Evolutionary conservation across 37 sponge, comb jelly and placozoan genomes (phyloP).

Genomic region (Lycopodina hypogea): DNA sequence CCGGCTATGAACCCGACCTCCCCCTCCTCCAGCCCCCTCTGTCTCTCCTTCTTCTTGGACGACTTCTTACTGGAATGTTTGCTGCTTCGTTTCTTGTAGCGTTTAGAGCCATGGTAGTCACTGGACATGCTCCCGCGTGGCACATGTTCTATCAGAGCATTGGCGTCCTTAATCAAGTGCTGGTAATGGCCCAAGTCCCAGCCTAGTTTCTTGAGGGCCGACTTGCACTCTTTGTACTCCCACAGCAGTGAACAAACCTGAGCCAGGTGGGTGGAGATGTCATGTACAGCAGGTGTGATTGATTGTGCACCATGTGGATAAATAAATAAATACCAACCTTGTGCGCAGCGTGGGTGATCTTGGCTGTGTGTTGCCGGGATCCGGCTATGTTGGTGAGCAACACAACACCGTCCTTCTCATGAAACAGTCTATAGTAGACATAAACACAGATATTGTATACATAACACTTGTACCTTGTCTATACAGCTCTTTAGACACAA

Average conservation of each 20-base stretch:
- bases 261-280: too few species aligned
- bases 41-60: not conserved
- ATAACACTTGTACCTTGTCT: not conserved
- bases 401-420: slow-evolving; percentile 42
- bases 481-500: too few species aligned
- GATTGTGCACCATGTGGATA: too few species aligned
- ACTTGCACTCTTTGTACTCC: slow-evolving; percentile 49
- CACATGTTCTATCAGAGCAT: slow-evolving; percentile 3
- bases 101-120: slow-evolving; percentile 12
- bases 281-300: too few species aligned
- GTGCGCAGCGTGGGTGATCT: slow-evolving; percentile 63
- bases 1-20: not conserved
- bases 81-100: slow-evolving; percentile 16
- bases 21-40: not conserved
- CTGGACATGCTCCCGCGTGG: slow-evolving; percentile 10
- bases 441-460: not conserved
- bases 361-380: slow-evolving; percentile 61
- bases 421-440: slow-evolving; percentile 32
- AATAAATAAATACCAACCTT: too few species aligned
- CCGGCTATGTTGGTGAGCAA: slow-evolving; percentile 38
- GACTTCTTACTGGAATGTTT: slow-evolving; percentile 7
- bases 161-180: not conserved
- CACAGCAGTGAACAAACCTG: slow-evolving; percentile 66
- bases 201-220: slow-evolving; percentile 58
- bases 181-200: slow-evolving; percentile 62